These are phyloP conservation scores for Eupeodes luniger DNA, from an alignment of 2,888 invertebrate species.

Conservation along the genomic window DNA sequence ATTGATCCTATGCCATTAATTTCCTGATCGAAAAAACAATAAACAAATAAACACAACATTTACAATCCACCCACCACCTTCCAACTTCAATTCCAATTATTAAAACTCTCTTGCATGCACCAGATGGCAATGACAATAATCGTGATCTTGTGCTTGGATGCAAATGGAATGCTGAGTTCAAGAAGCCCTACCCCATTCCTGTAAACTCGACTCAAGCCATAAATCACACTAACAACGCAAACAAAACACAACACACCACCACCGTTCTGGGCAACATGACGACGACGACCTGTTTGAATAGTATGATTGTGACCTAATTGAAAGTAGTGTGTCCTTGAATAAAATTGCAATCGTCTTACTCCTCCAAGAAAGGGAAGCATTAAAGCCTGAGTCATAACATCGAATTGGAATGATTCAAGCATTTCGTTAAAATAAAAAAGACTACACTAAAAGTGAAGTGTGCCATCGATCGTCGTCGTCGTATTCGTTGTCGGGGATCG, in stretches of 20 bases:
- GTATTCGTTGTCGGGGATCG: background rate
- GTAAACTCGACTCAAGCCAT: constrained; percentile 26
- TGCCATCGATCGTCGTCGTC: constrained; percentile 1
- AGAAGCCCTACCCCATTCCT: constrained; percentile 59
- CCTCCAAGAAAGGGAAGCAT: constrained; percentile 39
- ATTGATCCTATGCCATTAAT: constrained; percentile 38
- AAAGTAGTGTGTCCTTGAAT: constrained; percentile 55
- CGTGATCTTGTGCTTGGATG: constrained; percentile 61
- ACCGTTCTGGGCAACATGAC: constrained; percentile 8
- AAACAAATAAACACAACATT: constrained; percentile 37
- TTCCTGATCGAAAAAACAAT: constrained; percentile 22
- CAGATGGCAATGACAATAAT: constrained; percentile 63
- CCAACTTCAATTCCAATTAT: constrained; percentile 13
- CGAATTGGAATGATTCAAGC: constrained; percentile 41
- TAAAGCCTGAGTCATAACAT: constrained; percentile 23
- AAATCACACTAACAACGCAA: constrained; percentile 43
- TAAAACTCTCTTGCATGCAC: constrained; percentile 31
- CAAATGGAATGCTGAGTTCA: constrained; percentile 62
- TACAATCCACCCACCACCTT: constrained; percentile 38
- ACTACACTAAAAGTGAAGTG: constrained; percentile 9
- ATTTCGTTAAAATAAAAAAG: background rate
- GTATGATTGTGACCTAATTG: constrained; percentile 44
- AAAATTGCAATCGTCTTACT: background rate
- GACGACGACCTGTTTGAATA: constrained; percentile 20
- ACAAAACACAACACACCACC: background rate